phyloP scores from a whole-genome alignment of 2,797 vertebrate species.

The Pantherophis vulpinus region DNA sequence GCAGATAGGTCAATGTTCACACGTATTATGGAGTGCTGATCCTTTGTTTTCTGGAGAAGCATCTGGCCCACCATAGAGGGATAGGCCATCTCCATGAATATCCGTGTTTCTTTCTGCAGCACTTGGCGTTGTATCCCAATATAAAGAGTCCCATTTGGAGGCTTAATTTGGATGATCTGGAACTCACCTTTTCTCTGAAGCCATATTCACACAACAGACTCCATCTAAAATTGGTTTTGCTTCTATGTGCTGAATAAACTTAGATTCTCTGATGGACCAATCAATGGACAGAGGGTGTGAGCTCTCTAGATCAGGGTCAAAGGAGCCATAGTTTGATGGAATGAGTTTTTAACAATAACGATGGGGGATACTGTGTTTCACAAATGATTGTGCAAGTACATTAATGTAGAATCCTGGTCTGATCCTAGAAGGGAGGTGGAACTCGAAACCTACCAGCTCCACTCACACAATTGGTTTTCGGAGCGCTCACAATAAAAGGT shows the following conservation, averaged over 20 bases:
- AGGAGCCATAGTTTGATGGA: neutral
- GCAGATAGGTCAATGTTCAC: neutral
- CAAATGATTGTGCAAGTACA: neutral
- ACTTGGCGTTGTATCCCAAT: neutral
- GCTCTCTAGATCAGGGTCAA: neutral
- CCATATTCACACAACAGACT: neutral
- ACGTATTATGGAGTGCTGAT: neutral
- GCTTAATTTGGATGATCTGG: neutral
- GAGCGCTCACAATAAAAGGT: neutral
- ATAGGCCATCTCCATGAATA: neutral
- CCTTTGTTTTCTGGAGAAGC: neutral
- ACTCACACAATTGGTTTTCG: neutral
- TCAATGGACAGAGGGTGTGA: neutral
- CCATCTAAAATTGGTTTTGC: neutral
- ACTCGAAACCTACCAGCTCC: neutral
- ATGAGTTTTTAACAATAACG: neutral
- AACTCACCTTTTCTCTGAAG: neutral
- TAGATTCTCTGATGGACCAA: neutral
- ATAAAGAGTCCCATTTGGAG: neutral
- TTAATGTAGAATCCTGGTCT: neutral
- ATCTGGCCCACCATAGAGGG: neutral
- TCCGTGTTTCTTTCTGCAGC: neutral
- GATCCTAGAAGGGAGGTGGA: neutral
- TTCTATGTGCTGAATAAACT: neutral
- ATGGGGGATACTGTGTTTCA: neutral